These are phyloP conservation scores for Nemurella pictetii DNA, from an alignment of 2,888 invertebrate species.

Conservation along the genomic window DNA sequence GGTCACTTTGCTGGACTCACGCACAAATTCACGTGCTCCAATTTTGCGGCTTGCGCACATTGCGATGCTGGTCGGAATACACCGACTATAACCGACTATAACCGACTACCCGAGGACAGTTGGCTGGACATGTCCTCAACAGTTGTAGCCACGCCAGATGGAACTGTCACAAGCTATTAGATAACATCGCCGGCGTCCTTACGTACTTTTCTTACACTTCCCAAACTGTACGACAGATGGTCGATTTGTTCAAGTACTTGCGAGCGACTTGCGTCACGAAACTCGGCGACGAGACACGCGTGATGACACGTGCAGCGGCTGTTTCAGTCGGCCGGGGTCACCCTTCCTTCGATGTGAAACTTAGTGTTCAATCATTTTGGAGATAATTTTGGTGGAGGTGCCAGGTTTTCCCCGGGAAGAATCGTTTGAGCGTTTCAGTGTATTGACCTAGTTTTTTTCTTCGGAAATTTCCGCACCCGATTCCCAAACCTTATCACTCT, in stretches of 20 bases:
- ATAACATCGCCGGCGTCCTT: not conserved
- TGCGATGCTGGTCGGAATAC: too few relatives aligned
- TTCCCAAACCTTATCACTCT: too few relatives aligned
- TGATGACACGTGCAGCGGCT: not conserved
- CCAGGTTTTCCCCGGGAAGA: too few relatives aligned
- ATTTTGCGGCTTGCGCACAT: too few relatives aligned
- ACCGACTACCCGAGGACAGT: not conserved
- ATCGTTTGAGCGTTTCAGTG: too few relatives aligned
- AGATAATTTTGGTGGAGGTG: not conserved
- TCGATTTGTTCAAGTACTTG: not conserved
- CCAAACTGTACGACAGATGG: not conserved
- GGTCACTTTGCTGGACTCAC: not conserved
- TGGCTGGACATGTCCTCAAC: not conserved
- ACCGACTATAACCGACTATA: too few relatives aligned
- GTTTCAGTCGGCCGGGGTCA: not conserved
- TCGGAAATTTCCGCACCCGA: too few relatives aligned
- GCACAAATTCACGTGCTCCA: not conserved
- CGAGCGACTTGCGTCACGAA: not conserved
- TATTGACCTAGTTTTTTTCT: too few relatives aligned
- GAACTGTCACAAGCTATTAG: conserved; percentile 9
- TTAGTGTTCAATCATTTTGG: not conserved
- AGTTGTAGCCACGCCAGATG: not conserved
- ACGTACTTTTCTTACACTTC: not conserved
- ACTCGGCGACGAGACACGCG: not conserved
- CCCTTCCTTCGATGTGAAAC: not conserved